A percentile compares a stretch with the other conserved stretches of the same genome.
Evolutionary conservation across 2,113 vertebrate genomes (phyloP).

Genomic region (Otus sunia): DNA sequence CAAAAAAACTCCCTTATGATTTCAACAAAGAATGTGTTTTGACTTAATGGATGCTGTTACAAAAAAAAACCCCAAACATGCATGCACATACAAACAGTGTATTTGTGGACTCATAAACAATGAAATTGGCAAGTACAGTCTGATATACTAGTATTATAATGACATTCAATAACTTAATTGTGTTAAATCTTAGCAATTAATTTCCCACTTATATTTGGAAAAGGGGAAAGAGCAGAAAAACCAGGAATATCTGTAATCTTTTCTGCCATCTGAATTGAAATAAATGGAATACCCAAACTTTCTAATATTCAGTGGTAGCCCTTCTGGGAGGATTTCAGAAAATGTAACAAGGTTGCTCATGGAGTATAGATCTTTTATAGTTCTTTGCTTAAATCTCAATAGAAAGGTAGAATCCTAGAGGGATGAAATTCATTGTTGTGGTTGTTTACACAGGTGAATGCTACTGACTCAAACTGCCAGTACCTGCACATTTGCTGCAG

Average conservation of each 20-base stretch:
- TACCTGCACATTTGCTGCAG: neutral
- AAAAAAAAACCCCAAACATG: neutral
- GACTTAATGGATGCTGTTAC: neutral
- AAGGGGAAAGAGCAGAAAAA: neutral
- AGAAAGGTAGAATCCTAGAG: neutral
- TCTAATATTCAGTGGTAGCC: neutral
- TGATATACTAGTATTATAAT: neutral
- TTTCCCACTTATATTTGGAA: neutral
- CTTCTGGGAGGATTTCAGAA: neutral
- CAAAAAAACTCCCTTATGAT: neutral
- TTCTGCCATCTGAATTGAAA: neutral
- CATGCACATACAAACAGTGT: neutral
- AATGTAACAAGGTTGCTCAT: neutral
- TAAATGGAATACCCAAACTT: neutral
- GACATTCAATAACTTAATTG: neutral
- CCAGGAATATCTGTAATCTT: neutral
- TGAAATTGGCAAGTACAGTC: neutral
- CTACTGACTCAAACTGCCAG: neutral
- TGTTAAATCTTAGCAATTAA: neutral
- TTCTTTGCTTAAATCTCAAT: neutral
- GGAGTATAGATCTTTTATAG: neutral
- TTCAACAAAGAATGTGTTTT: slow-evolving; percentile 19
- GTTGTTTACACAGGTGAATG: neutral
- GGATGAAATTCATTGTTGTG: neutral
- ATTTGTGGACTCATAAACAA: neutral